These are phyloP conservation scores for Aleadryas rufinucha DNA, from an alignment of 2,113 vertebrate genomes.

Conservation along the genomic window DNA sequence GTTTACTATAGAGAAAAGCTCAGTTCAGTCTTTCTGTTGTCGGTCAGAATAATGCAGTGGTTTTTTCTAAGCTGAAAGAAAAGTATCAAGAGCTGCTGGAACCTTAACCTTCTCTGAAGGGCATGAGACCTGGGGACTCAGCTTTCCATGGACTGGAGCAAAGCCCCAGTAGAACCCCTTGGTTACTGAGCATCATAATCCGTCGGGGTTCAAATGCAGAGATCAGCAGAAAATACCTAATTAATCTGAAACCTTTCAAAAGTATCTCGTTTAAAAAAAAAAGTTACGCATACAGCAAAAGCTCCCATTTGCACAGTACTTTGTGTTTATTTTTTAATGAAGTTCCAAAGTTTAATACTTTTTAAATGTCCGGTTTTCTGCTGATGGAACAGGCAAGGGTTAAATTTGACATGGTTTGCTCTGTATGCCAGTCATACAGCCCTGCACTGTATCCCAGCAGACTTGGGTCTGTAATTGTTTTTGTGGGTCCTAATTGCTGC, in stretches of 20 bases:
- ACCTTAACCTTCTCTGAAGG: background rate
- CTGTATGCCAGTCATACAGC: background rate
- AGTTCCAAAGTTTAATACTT: background rate
- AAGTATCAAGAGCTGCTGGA: background rate
- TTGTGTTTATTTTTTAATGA: background rate
- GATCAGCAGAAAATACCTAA: background rate
- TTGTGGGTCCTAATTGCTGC: conserved; percentile 36
- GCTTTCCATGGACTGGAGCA: background rate
- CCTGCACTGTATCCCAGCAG: background rate
- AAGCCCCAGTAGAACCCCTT: background rate
- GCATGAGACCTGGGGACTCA: background rate
- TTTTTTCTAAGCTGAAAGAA: background rate
- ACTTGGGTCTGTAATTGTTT: conserved; percentile 3
- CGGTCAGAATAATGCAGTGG: background rate
- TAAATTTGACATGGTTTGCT: background rate
- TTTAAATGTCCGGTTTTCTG: background rate
- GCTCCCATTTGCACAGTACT: background rate
- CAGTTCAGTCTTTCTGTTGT: background rate
- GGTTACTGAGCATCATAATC: background rate
- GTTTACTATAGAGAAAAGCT: background rate
- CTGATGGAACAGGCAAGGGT: background rate
- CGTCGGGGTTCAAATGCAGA: background rate
- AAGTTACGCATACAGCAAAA: background rate
- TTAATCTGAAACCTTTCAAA: background rate
- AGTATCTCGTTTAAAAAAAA: background rate